Evolutionary conservation across 2,888 invertebrate species (phyloP), one percentile per base, ranked within the genome.

Genomic region (Gortyna flavago): DNA sequence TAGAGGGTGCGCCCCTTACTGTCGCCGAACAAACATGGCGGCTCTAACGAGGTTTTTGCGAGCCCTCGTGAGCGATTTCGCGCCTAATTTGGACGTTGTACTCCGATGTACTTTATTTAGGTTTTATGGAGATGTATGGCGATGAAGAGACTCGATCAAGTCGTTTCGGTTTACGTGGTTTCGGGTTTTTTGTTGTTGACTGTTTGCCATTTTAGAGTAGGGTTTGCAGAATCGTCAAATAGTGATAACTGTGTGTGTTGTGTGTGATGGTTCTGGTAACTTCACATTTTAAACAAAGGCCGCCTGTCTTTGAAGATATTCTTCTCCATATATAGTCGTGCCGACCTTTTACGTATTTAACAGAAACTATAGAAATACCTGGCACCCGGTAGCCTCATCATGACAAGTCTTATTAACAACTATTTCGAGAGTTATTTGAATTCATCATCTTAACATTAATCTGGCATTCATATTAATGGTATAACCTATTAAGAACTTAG

Each of bases 11-110:
- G 94, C 95, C 96, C 95, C 95, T 93, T 92, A 90, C 94, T 95
- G 96, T 96, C 95, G 94, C 94, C 92, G 95, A 94, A 94, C 96
- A 96, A 96, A 96, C 93, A 96, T 96, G 96, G 96, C 96, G 93
- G 93, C 93, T 92, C 93, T 95, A 96, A 96, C 96, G 94, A 95
- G 94, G 95, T 96, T 96, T 96, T 95, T 95, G 95, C 94, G 94
- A 93, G 93, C 90, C 91, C 93, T 94, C 94, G 96, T 95, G 96
- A 95, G 92, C 94, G 95, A 95, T 96, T 96, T 96, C 96, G 95
- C 96, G 96, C 96, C 96, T 95, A 96, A 95, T 96, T 95, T 96
- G 92, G 93, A 94, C 91, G 93, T 85, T 90, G 88, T 87, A 84
- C 83, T 86, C 83, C 86, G 89, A 91, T 91, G 92, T 92, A 91